These are phyloP conservation scores for Circaetus gallicus DNA, from an alignment of 2,113 vertebrate genomes.

Conservation along the genomic window DNA sequence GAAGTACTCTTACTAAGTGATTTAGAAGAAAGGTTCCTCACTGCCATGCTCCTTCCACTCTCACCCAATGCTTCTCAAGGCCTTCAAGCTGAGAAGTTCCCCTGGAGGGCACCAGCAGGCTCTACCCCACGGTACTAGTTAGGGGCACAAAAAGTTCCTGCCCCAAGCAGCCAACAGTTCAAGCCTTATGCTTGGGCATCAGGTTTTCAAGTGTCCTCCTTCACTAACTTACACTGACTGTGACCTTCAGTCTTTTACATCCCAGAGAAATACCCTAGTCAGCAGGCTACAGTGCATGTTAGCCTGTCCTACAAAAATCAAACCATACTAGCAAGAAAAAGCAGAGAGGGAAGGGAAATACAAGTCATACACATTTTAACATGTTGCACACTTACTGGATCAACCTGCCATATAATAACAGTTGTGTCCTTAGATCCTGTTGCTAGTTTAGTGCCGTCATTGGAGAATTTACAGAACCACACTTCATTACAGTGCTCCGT, in stretches of 20 bases:
- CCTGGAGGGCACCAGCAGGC: neutral
- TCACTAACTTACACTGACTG: neutral
- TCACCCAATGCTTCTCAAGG: neutral
- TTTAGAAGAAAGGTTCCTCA: neutral
- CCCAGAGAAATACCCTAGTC: neutral
- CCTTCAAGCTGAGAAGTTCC: neutral
- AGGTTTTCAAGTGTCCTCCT: neutral
- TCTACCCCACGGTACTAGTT: neutral
- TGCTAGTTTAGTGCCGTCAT: conserved; percentile 95
- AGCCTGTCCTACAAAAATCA: neutral
- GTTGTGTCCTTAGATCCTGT: conserved; percentile 98
- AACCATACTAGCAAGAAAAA: neutral
- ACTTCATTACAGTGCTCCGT: conserved; percentile 98
- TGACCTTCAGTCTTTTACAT: neutral
- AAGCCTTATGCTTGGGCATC: neutral
- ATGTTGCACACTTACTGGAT: conserved; percentile 80
- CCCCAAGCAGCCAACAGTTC: neutral
- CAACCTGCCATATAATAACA: conserved; percentile 96
- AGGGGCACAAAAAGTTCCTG: neutral
- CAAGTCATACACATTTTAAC: neutral
- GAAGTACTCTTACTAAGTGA: neutral
- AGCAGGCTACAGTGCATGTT: neutral
- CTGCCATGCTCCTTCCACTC: neutral
- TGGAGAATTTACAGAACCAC: conserved; percentile 99
- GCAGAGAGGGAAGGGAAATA: neutral